These are phyloP conservation scores for Cephus pulcher DNA, from an alignment of 2,888 invertebrate species.

Conservation along the genomic window DNA sequence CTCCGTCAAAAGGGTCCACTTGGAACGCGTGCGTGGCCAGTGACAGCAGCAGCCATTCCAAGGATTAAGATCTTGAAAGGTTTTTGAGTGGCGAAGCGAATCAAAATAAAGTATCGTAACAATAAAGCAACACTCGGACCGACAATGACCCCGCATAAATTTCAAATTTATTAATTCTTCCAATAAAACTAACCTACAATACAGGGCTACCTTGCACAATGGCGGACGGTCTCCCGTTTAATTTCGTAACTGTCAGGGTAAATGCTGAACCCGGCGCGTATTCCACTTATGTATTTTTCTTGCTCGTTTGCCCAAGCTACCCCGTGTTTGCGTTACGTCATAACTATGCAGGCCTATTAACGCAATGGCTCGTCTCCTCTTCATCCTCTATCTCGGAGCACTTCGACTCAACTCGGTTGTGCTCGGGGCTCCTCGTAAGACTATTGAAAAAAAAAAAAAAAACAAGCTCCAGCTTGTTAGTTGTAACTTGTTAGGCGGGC, in stretches of 20 bases:
- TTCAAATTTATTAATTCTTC: not conserved
- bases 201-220: not conserved
- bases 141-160: not conserved
- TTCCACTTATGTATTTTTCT: constrained; percentile 7
- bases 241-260: not conserved
- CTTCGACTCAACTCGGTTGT: constrained; percentile 12
- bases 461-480: constrained; percentile 44
- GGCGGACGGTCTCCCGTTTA: not conserved
- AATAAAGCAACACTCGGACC: not conserved
- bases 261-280: not conserved
- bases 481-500: constrained; percentile 44
- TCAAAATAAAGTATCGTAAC: not conserved
- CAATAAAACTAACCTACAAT: not conserved
- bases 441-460: constrained; percentile 26
- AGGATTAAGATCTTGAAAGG: not conserved
- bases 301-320: constrained; percentile 2
- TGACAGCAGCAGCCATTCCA: not conserved
- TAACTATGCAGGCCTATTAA: constrained; percentile 19
- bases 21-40: not conserved
- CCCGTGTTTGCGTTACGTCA: constrained; percentile 20
- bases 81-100: not conserved
- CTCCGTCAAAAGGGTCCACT: constrained; percentile 36
- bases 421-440: constrained; percentile 4
- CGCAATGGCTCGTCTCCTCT: constrained; percentile 17
- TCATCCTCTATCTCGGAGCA: not conserved